These are phyloP conservation scores for Cataglyphis hispanica DNA, from an alignment of 1,140 invertebrate species.

Conservation along the genomic window DNA sequence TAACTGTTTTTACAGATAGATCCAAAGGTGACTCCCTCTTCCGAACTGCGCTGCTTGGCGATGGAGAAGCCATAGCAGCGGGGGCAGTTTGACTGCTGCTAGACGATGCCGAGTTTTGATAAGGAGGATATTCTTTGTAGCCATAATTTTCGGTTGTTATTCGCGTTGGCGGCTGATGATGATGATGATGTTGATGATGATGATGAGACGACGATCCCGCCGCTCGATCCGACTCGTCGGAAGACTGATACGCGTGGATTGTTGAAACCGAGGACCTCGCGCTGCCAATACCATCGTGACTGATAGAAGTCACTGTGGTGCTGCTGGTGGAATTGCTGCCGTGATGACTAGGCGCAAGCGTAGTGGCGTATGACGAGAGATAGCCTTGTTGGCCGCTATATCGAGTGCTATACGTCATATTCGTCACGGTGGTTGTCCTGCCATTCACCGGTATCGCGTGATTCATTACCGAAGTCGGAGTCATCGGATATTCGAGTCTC, in stretches of 20 bases:
- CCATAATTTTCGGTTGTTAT: conserved; percentile 68
- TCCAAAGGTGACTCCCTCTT: conserved; percentile 93
- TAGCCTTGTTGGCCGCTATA: conserved; percentile 69
- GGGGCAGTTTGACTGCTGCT: conserved; percentile 51
- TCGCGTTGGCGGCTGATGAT: conserved; percentile 47
- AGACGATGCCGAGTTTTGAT: conserved; percentile 68
- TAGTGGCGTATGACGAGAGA: conserved; percentile 80
- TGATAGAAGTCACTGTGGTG: conserved; percentile 81
- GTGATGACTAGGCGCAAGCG: conserved; percentile 82
- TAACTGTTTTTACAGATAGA: conserved; percentile 94
- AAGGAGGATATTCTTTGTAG: conserved; percentile 78
- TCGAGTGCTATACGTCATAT: conserved; percentile 72
- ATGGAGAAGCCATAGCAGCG: conserved; percentile 49
- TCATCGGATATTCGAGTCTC: conserved; percentile 74
- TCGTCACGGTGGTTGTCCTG: conserved; percentile 72
- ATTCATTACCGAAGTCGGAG: conserved; percentile 64
- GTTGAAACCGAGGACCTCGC: conserved; percentile 73
- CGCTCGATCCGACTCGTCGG: conserved; percentile 63
- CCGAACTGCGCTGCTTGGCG: conserved; percentile 77
- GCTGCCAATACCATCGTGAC: conserved; percentile 49
- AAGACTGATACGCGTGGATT: conserved; percentile 72
- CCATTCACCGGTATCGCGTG: conserved; percentile 76
- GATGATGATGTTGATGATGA: conserved; percentile 55
- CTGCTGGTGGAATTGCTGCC: conserved; percentile 78
- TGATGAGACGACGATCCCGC: conserved; percentile 59